These are phyloP conservation scores for Streblospio benedicti DNA, from an alignment of 1,140 invertebrate genomes.

Conservation along the genomic window DNA sequence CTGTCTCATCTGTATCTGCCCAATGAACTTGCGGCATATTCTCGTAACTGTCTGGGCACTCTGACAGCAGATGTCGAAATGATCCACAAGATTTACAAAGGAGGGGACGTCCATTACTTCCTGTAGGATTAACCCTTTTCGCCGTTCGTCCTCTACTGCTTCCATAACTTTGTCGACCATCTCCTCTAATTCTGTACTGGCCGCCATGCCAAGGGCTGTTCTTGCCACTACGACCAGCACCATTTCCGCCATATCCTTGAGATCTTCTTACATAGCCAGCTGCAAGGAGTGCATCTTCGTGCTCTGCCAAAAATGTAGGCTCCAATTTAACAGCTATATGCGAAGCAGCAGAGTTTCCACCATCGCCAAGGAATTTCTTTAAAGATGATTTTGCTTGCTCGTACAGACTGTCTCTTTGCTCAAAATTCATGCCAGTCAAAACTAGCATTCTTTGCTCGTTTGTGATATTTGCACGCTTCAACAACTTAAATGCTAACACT, in stretches of 20 bases:
- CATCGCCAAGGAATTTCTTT: slow-evolving; percentile 13
- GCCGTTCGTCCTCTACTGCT: not conserved
- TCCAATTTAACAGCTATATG: not conserved
- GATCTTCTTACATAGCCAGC: too few relatives aligned
- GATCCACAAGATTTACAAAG: not conserved
- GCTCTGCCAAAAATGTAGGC: not conserved
- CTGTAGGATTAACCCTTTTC: not conserved
- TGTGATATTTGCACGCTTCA: slow-evolving; percentile 21
- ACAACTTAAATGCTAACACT: slow-evolving; percentile 18
- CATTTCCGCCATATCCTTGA: too few relatives aligned
- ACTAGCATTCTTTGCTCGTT: slow-evolving; percentile 23
- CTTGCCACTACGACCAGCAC: not conserved
- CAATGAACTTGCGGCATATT: slow-evolving; percentile 15
- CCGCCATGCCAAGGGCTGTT: not conserved
- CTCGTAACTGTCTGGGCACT: slow-evolving; percentile 25
- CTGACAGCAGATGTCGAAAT: slow-evolving; percentile 16
- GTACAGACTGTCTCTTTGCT: slow-evolving; percentile 19
- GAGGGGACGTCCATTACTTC: not conserved
- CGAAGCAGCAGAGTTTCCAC: not conserved
- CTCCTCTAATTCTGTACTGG: not conserved
- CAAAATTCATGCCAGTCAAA: slow-evolving; percentile 27
- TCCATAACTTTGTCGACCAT: not conserved
- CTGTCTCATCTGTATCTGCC: not conserved
- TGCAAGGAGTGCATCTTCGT: too few relatives aligned
- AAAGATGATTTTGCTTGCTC: slow-evolving; percentile 22